Conservation (phyloP, 2,888 invertebrate species). For the Rhagophthalmus giganteus region DNA sequence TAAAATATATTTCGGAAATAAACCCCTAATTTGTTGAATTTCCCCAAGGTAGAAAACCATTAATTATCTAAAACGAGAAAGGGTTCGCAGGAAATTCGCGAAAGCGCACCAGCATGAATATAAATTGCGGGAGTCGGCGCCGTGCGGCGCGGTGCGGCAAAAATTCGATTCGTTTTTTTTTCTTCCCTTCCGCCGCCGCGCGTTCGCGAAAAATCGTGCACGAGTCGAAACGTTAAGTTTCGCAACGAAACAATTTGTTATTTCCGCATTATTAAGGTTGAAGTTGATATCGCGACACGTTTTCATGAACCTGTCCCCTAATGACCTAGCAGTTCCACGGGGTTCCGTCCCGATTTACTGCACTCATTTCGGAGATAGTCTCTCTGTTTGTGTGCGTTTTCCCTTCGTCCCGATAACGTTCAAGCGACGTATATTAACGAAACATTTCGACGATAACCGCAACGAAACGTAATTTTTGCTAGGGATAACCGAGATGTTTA, state of each 20-base stretch:
- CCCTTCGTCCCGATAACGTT: constrained; percentile 7
- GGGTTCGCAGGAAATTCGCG: background rate
- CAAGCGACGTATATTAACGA: constrained; percentile 3
- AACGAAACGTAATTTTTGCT: constrained; percentile 3
- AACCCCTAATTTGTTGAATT: no score
- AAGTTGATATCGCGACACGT: constrained; percentile 38
- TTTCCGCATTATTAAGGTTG: constrained; percentile 43
- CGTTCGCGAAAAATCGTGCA: background rate
- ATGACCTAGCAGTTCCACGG: constrained; percentile 26
- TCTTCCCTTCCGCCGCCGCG: no score
- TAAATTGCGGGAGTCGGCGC: no score
- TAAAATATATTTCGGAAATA: no score
- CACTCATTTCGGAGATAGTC: constrained; percentile 8
- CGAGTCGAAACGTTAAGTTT: constrained; percentile 26
- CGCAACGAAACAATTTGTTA: constrained; percentile 42
- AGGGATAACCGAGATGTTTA: constrained; percentile 2
- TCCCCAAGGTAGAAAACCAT: constrained; percentile 5
- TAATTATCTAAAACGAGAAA: constrained; percentile 2
- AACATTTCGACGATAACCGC: constrained; percentile 6
- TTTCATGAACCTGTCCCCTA: constrained; percentile 37
- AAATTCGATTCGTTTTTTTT: background rate
- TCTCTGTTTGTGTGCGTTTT: constrained; percentile 1
- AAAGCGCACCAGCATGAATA: background rate
- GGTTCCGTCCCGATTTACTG: constrained; percentile 2
- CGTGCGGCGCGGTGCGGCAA: background rate